Percentiles rank a stretch among this genome's conserved stretches.
Conservation (phyloP, 2,797 vertebrate genomes). For the Eidolon dupreanum region DNA sequence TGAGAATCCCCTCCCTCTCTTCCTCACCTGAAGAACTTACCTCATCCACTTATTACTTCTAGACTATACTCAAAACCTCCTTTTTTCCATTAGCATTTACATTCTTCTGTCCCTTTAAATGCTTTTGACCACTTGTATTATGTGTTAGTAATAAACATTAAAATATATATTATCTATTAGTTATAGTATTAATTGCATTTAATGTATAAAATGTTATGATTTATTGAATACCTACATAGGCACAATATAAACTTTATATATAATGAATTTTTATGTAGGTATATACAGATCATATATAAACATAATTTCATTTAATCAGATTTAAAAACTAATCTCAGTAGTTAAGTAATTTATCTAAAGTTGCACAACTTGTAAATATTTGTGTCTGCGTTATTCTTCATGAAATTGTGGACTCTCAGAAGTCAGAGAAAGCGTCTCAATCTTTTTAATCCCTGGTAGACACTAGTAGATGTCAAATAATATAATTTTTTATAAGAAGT, state of each 20-base stretch:
- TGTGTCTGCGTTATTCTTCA: neutral
- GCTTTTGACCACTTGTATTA: neutral
- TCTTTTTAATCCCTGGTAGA: neutral
- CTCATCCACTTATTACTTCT: neutral
- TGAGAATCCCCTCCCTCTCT: neutral
- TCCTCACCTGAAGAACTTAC: neutral
- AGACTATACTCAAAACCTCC: neutral
- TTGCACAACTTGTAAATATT: neutral
- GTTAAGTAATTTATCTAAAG: neutral
- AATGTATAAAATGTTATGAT: neutral
- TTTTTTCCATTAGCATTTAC: neutral
- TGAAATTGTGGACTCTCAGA: neutral
- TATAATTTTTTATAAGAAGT: neutral
- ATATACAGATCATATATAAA: neutral
- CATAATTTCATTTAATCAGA: neutral
- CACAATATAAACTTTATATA: neutral
- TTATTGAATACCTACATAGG: neutral
- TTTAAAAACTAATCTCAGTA: neutral
- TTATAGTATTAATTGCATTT: neutral
- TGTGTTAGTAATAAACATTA: neutral
- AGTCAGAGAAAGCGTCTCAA: neutral
- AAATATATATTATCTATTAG: neutral
- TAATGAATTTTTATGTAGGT: neutral
- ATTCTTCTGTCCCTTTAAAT: neutral
- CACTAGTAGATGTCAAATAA: neutral